A percentile compares a stretch with the other conserved stretches of the same genome.
Evolutionary conservation across 2,797 vertebrate species (phyloP).

Genomic region (Scomberomorus guttatus): DNA sequence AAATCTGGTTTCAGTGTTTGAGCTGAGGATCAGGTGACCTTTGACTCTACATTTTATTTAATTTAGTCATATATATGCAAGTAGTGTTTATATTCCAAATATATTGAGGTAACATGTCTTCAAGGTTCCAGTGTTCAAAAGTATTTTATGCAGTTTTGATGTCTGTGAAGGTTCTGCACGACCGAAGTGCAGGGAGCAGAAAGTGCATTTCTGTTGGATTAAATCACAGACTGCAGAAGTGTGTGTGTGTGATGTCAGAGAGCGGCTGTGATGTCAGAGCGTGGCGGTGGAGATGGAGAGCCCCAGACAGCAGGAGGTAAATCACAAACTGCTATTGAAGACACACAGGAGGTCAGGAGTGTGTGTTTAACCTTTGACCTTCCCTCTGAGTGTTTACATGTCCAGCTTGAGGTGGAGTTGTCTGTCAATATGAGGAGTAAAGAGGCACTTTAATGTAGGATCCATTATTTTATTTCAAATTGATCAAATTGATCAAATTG

Average conservation of each 20-base stretch:
- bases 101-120: too few species aligned
- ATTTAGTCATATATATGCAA: too few species aligned
- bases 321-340: background rate
- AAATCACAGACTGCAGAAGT: background rate
- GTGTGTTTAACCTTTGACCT: conserved; percentile 21
- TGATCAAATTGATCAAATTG: too few species aligned
- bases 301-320: background rate
- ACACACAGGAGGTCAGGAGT: background rate
- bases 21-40: background rate
- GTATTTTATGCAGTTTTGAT: too few species aligned
- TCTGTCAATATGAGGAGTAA: too few species aligned
- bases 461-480: too few species aligned
- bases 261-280: background rate
- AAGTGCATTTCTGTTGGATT: background rate
- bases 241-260: background rate
- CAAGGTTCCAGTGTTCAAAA: too few species aligned
- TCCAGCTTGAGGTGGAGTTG: background rate
- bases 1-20: background rate
- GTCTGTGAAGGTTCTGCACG: too few species aligned
- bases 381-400: background rate
- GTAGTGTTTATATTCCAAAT: too few species aligned
- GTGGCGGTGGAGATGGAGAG: background rate
- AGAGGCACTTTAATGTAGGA: too few species aligned
- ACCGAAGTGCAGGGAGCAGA: background rate
- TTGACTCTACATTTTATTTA: too few species aligned